A percentile compares a stretch with the other conserved stretches of the same genome.
phyloP scores from a whole-genome alignment of 2,888 invertebrate genomes.

The Cephus spinipes region DNA sequence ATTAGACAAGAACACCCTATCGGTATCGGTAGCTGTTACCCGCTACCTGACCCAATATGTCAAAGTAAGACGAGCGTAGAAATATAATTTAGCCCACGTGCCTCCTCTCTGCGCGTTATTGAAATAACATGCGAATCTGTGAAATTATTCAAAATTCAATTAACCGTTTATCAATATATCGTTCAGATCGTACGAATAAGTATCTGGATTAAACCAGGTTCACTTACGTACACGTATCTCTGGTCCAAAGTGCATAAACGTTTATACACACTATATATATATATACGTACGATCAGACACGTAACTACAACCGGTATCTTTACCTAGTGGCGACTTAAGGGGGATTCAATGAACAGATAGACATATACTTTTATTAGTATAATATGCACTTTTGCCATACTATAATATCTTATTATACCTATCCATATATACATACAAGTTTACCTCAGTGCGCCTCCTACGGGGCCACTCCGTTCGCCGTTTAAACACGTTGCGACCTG shows the following conservation, averaged over 20 bases:
- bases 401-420: constrained; percentile 35
- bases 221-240: not conserved
- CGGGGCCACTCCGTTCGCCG: constrained; percentile 1
- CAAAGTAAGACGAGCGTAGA: not conserved
- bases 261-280: not conserved
- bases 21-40: not conserved
- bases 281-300: not conserved
- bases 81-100: not conserved
- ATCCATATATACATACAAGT: constrained; percentile 3
- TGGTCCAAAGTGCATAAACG: constrained; percentile 19
- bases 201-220: constrained; percentile 41
- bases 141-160: not conserved
- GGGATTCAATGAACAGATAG: constrained; percentile 34
- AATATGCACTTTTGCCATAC: constrained; percentile 36
- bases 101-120: not conserved
- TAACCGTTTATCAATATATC: not conserved
- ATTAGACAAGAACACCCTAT: not conserved
- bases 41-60: not conserved
- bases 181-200: constrained; percentile 25
- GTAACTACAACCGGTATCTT: not conserved
- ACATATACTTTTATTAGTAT: constrained; percentile 39
- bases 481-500: constrained; percentile 14
- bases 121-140: not conserved
- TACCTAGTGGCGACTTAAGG: not conserved
- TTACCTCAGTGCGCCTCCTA: not conserved